phyloP scores from a whole-genome alignment of 2,797 vertebrate species.

The Carduelis carduelis region DNA sequence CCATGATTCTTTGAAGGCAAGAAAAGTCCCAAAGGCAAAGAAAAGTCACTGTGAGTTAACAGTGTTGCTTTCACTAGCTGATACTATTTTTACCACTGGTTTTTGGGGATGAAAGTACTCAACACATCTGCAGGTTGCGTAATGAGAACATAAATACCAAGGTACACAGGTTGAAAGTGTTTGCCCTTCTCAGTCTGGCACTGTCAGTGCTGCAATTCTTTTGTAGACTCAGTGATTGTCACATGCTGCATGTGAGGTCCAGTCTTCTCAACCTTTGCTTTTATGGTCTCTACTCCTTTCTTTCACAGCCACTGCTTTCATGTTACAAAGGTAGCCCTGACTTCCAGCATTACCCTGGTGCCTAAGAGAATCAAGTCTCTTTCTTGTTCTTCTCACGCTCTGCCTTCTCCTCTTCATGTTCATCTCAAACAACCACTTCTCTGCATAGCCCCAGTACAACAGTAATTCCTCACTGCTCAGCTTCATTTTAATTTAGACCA shows the following conservation, averaged over 20 bases:
- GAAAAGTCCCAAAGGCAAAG: not conserved
- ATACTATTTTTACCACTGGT: not conserved
- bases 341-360: not conserved
- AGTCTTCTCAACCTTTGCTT: not conserved
- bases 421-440: not conserved
- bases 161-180: not conserved
- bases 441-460: not conserved
- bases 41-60: not conserved
- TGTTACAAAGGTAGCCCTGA: not conserved
- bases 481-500: not conserved
- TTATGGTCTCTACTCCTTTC: not conserved
- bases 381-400: not conserved
- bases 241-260: not conserved
- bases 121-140: not conserved
- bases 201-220: not conserved
- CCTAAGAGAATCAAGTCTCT: not conserved
- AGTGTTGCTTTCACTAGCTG: not conserved
- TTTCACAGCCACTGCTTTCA: not conserved
- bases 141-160: not conserved
- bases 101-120: not conserved
- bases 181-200: not conserved
- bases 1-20: not conserved
- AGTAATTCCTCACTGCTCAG: not conserved
- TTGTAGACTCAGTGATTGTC: not conserved
- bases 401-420: not conserved